These are phyloP conservation scores for Lithobates pipiens DNA, from an alignment of 2,797 vertebrate genomes.

Conservation along the genomic window DNA sequence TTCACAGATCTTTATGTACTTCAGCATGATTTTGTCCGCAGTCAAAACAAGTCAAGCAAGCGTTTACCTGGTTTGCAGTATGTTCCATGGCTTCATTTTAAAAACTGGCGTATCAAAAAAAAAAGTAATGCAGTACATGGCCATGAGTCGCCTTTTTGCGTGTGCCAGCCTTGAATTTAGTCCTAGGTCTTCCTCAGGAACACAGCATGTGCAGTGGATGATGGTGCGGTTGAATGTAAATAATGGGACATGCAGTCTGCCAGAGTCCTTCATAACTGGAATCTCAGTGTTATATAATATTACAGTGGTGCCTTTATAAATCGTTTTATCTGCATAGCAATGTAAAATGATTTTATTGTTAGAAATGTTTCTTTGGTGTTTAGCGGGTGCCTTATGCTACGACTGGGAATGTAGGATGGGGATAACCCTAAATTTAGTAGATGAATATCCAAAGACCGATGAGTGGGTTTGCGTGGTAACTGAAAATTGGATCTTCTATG, in stretches of 20 bases:
- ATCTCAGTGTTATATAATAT: constrained; percentile 45
- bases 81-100: not conserved
- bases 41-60: not conserved
- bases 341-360: constrained; percentile 3
- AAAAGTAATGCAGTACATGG: not conserved
- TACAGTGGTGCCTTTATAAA: constrained; percentile 63
- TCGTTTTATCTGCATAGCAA: not conserved
- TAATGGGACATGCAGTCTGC: constrained; percentile 1
- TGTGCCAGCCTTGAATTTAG: not conserved
- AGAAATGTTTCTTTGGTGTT: constrained; percentile 18
- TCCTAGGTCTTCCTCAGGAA: not conserved
- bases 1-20: too few species aligned
- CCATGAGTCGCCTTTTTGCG: not conserved
- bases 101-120: too few species aligned
- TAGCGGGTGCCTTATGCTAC: constrained; percentile 20
- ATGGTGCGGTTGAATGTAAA: constrained; percentile 11
- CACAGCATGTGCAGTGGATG: not conserved
- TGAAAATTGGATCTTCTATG: too few species aligned
- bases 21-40: not conserved
- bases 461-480: too few species aligned
- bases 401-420: constrained; percentile 1
- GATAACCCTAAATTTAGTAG: not conserved
- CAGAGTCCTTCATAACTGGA: constrained; percentile 65
- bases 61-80: not conserved
- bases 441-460: constrained; percentile 17